Evolutionary conservation across 1,140 invertebrate species (phyloP).

Genomic region (Caenorhabditis latens): DNA sequence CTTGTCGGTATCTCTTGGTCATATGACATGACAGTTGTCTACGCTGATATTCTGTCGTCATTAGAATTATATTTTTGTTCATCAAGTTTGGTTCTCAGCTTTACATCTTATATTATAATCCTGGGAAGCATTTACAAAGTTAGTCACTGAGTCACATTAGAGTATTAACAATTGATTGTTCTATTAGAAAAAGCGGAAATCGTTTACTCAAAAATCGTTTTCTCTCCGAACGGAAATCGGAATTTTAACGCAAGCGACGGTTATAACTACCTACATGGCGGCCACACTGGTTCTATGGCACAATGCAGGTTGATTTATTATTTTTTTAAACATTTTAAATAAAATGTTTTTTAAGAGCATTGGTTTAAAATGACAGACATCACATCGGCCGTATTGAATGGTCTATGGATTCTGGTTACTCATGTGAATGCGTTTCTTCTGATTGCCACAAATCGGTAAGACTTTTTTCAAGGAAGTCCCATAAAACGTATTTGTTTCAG

Average conservation of each 20-base stretch:
- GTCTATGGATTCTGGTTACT: neutral
- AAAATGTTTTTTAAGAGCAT: neutral
- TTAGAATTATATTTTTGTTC: neutral
- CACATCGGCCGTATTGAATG: neutral
- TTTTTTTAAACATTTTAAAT: no score
- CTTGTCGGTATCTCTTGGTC: neutral
- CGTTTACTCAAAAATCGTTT: neutral
- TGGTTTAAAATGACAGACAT: constrained; percentile 2
- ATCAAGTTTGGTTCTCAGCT: neutral
- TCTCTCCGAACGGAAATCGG: neutral
- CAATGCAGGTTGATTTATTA: neutral
- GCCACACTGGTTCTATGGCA: neutral
- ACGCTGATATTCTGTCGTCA: neutral
- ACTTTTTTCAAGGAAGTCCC: neutral
- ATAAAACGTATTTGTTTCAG: no score
- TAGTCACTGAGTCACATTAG: neutral
- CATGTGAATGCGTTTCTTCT: neutral
- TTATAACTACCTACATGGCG: neutral
- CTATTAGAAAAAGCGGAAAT: neutral
- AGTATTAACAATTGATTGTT: neutral
- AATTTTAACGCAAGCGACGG: neutral
- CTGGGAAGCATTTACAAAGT: neutral
- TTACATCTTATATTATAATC: neutral
- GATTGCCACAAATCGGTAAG: neutral
- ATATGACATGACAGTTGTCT: neutral